A percentile compares a stretch with the other conserved stretches of the same genome.
These are phyloP conservation scores for Cephus sareptanus DNA, from an alignment of 2,888 invertebrate genomes.

Conservation along the genomic window DNA sequence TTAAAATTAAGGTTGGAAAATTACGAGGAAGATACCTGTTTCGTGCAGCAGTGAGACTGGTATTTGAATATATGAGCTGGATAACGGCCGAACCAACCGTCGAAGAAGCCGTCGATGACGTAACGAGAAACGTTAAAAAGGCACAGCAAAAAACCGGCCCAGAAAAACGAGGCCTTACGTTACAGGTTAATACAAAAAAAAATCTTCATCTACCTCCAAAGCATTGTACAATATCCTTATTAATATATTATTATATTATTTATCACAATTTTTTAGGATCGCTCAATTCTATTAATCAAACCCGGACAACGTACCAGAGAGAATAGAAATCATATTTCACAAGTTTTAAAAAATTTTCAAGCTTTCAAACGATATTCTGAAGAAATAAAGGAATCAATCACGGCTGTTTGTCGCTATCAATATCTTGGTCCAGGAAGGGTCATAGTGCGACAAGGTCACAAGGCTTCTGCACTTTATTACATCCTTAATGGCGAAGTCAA, in stretches of 20 bases:
- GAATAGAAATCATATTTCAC: conserved; percentile 38
- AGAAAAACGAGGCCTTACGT: conserved; percentile 39
- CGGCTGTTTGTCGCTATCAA: conserved; percentile 72
- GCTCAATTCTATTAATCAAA: conserved; percentile 43
- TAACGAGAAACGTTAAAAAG: conserved; percentile 36
- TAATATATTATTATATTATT: not conserved
- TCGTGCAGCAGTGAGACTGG: conserved; percentile 44
- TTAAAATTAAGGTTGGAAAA: conserved; percentile 24
- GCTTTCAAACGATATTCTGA: conserved; percentile 58
- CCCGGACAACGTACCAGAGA: conserved; percentile 34
- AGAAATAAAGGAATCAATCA: conserved; percentile 72
- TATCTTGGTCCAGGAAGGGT: conserved; percentile 71
- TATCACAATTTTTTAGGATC: conserved; percentile 42
- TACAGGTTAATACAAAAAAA: conserved; percentile 32
- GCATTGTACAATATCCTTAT: not conserved
- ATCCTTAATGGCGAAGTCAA: conserved; percentile 72
- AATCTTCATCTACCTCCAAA: not conserved
- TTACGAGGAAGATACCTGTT: conserved; percentile 51
- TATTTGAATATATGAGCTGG: conserved; percentile 53
- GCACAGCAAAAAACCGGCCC: conserved; percentile 33
- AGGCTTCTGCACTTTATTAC: conserved; percentile 74
- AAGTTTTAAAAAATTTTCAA: conserved; percentile 42
- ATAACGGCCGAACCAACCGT: conserved; percentile 32
- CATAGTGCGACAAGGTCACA: conserved; percentile 73
- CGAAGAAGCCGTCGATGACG: conserved; percentile 42